Conservation (phyloP, 1,140 invertebrate genomes). For the Brachystomella parvula region DNA sequence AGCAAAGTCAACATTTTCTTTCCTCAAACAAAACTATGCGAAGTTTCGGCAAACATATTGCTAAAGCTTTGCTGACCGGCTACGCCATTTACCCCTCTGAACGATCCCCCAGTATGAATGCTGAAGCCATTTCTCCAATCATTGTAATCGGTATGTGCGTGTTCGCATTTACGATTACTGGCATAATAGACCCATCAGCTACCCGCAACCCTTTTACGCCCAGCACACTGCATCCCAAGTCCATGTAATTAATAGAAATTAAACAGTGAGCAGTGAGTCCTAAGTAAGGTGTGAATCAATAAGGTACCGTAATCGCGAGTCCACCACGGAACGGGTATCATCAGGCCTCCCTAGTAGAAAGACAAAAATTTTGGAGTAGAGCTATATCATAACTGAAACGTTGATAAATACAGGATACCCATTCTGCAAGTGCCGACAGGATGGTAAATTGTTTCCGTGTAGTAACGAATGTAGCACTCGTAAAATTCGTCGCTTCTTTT, state of each 20-base stretch:
- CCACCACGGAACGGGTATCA: slow-evolving; percentile 49
- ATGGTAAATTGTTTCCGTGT: slow-evolving; percentile 59
- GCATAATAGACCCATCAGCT: slow-evolving; percentile 39
- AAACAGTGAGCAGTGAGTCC: background rate
- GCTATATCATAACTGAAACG: background rate
- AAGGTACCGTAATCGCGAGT: slow-evolving; percentile 42
- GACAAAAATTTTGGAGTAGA: background rate
- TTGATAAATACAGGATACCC: slow-evolving; percentile 7
- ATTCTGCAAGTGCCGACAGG: slow-evolving; percentile 12
- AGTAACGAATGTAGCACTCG: slow-evolving; percentile 73
- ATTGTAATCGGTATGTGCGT: slow-evolving; percentile 1
- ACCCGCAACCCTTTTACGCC: slow-evolving; percentile 38
- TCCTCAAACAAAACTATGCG: background rate
- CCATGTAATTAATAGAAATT: background rate
- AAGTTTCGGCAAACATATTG: too few species aligned
- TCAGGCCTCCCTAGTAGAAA: background rate
- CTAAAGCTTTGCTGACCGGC: too few species aligned
- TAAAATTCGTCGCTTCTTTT: slow-evolving; percentile 70
- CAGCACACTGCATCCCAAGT: background rate
- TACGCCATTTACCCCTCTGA: too few species aligned
- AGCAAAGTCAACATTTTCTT: background rate
- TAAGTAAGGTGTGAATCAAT: background rate
- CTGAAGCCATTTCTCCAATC: slow-evolving; percentile 7
- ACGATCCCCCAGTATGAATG: background rate
- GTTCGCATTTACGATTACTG: slow-evolving; percentile 23